Conservation (phyloP, 2,113 vertebrate genomes). For the Pyrgilauda ruficollis region DNA sequence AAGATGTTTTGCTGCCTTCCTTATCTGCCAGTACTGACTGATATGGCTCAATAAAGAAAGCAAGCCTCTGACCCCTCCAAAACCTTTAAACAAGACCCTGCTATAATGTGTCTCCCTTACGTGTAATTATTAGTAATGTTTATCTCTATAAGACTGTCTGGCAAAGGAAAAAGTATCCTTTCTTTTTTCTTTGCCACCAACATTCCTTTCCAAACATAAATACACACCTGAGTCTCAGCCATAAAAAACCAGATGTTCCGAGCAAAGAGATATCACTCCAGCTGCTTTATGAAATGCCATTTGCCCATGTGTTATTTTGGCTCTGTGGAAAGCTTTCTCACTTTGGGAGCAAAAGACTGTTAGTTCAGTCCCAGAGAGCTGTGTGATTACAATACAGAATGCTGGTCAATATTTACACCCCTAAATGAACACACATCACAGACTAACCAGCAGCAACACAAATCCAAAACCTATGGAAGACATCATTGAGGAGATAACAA, state of each 20-base stretch:
- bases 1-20: not conserved
- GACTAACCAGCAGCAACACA: slow-evolving; percentile 1
- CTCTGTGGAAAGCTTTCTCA: not conserved
- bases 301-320: not conserved
- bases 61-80: not conserved
- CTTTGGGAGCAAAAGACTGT: not conserved
- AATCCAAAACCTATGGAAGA: slow-evolving; percentile 32
- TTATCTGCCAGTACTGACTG: not conserved
- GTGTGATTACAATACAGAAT: slow-evolving; percentile 15
- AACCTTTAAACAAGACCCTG: not conserved
- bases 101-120: not conserved
- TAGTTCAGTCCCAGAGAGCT: not conserved
- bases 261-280: not conserved
- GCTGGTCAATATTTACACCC: slow-evolving; percentile 9
- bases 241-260: not conserved
- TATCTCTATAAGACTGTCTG: not conserved
- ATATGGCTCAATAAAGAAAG: not conserved
- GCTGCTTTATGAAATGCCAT: not conserved
- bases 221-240: not conserved
- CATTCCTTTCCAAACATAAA: not conserved
- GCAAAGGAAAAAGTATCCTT: not conserved
- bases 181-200: not conserved
- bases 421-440: slow-evolving; percentile 30
- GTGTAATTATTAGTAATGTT: not conserved
- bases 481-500: slow-evolving; percentile 17